These are phyloP conservation scores for Tolmerus cingulatus DNA, from an alignment of 2,888 invertebrate genomes.

Conservation along the genomic window DNA sequence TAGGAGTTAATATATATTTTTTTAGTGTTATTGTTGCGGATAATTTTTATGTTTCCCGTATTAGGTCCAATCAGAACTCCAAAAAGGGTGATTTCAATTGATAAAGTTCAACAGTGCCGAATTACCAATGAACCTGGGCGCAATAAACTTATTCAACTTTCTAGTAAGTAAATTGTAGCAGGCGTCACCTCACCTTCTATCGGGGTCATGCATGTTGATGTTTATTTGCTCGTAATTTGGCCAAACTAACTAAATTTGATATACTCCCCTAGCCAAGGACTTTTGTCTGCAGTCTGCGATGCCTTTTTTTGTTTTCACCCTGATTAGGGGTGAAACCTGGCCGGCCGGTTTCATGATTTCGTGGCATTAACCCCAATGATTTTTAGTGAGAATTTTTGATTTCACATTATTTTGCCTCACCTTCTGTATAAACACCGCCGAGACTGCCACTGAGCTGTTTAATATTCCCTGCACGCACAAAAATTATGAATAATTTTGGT, in stretches of 20 bases:
- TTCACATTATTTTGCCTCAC: not conserved
- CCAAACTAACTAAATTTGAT: not conserved
- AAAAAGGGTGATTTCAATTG: not conserved
- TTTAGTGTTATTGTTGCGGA: too few relatives aligned
- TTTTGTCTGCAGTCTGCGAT: not conserved
- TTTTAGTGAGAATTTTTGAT: slow-evolving; percentile 18
- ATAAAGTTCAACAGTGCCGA: not conserved
- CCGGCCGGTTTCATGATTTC: slow-evolving; percentile 12
- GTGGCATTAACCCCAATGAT: slow-evolving; percentile 24
- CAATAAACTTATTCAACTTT: not conserved
- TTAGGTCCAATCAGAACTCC: not conserved
- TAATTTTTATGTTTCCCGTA: not conserved
- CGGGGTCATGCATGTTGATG: not conserved
- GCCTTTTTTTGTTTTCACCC: not conserved
- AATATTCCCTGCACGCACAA: not conserved
- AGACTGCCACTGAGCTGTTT: not conserved
- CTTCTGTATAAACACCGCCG: not conserved
- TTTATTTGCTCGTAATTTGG: not conserved
- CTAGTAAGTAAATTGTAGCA: not conserved
- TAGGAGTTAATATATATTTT: too few relatives aligned
- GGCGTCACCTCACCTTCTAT: not conserved
- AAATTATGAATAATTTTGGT: not conserved
- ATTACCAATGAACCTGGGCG: not conserved
- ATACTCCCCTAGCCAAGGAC: not conserved
- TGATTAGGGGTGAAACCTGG: not conserved